A percentile compares a stretch with the other conserved stretches of the same genome.
These are phyloP conservation scores for Anastrepha ludens DNA, from an alignment of 1,140 invertebrate species.

Conservation along the genomic window DNA sequence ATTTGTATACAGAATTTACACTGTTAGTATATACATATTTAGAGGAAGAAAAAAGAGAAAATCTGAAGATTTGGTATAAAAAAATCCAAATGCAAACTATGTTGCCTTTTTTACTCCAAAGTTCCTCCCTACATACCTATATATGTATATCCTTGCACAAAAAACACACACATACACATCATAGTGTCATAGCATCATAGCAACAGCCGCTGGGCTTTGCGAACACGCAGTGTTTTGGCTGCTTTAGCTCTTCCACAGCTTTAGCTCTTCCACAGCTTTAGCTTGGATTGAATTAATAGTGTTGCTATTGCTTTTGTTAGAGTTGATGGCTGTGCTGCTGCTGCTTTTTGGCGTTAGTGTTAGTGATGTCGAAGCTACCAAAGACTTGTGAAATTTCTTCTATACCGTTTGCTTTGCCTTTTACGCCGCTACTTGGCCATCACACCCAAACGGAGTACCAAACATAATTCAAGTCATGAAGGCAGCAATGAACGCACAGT, in stretches of 20 bases:
- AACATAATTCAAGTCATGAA: neutral
- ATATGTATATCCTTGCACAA: neutral
- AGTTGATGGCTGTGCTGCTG: neutral
- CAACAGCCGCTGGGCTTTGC: neutral
- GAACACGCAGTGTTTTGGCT: neutral
- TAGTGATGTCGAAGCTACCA: neutral
- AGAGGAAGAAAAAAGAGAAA: no score
- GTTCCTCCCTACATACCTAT: no score
- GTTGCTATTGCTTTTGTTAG: neutral
- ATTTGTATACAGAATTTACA: neutral
- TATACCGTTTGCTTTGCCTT: neutral
- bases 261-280: neutral
- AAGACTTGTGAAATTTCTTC: slow-evolving; percentile 19
- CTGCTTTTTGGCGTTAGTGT: neutral
- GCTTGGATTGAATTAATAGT: slow-evolving; percentile 29
- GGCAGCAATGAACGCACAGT: neutral
- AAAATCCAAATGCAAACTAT: no score
- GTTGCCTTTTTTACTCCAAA: no score
- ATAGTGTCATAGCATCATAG: neutral
- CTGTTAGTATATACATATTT: neutral
- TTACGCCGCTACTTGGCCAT: neutral
- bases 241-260: no score
- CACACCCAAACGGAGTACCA: slow-evolving; percentile 1
- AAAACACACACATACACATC: neutral
- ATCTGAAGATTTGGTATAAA: no score